Conservation (phyloP, 2,888 invertebrate genomes). For the Ceriagrion tenellum region DNA sequence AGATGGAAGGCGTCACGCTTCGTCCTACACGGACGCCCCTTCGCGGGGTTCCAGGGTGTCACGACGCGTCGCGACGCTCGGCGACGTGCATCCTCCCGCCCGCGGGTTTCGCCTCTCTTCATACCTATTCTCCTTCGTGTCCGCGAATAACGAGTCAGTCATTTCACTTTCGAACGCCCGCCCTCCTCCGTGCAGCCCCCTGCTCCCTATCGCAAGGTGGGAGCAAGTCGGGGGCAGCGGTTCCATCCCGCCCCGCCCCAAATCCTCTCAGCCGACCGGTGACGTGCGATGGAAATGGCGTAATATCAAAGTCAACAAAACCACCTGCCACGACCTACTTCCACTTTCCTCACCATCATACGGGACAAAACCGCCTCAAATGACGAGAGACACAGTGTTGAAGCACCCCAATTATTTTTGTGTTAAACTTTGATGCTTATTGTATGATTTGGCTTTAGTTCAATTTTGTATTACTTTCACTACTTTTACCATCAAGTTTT, state of each 20-base stretch:
- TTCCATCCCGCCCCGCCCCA: no score
- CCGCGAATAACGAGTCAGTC: background rate
- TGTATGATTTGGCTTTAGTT: no score
- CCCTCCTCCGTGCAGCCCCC: background rate
- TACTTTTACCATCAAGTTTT: no score
- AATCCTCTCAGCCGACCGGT: background rate
- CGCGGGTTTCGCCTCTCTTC: background rate
- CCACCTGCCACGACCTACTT: background rate
- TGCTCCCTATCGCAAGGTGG: background rate
- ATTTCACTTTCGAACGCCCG: background rate
- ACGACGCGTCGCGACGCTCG: background rate
- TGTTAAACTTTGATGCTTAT: no score
- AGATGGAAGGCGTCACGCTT: no score
- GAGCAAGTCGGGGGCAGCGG: background rate
- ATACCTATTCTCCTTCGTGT: background rate
- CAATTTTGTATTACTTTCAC: no score
- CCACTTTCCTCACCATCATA: background rate
- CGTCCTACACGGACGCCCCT: no score
- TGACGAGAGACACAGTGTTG: no score
- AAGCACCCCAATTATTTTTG: no score
- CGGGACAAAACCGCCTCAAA: no score
- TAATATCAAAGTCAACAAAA: background rate
- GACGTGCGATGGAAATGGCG: background rate
- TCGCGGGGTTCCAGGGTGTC: background rate
- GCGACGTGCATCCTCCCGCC: background rate